Base-by-base conservation (phyloP, 1,140 invertebrate species). In the Carposina sasakii region DNA sequence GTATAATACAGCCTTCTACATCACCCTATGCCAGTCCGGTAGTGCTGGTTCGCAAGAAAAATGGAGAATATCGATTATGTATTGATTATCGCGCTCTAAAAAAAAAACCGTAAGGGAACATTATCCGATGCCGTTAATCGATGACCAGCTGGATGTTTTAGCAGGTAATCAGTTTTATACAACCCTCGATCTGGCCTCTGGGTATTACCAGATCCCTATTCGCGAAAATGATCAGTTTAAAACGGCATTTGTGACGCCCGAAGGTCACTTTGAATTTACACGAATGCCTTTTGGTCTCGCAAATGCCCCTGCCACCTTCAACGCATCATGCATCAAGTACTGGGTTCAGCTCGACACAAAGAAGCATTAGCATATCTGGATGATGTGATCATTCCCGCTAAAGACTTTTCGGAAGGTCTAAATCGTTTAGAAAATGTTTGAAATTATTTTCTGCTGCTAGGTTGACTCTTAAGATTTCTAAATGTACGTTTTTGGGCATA, bases 101-200 rank as follows among this genome's bases (percentile, higher is more conserved):
- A n/a, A n/a, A n/a, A n/a, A n/a, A n/a, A n/a, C n/a, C n/a, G n/a
- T n/a, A n/a, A n/a, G n/a, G n/a, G n/a, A n/a, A n/a, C n/a, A n/a
- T n/a, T n/a, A n/a, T n/a, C n/a, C n/a, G n/a, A n/a, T n/a, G n/a
- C n/a, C n/a, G n/a, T n/a, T n/a, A n/a, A n/a, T n/a, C n/a, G n/a
- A n/a, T n/a, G n/a, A n/a, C n/a, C n/a, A n/a, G n/a, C n/a, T n/a
- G n/a, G n/a, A n/a, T n/a, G n/a, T n/a, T n/a, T n/a, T n/a, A n/a
- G n/a, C n/a, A n/a, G n/a, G n/a, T n/a, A n/a, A n/a, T n/a, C n/a
- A n/a, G n/a, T 42, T 41, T 10, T 86, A 86, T 48, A 64, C 67
- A 1, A 63, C 69, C 0, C 44, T 87, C 1, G 85, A 87, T 56
- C 39, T 86, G 6, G 59, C 56, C 0, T 70, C 61, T 10, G 60